Conservation (phyloP, 2,888 invertebrate species). For the Perizoma affinitatum region DNA sequence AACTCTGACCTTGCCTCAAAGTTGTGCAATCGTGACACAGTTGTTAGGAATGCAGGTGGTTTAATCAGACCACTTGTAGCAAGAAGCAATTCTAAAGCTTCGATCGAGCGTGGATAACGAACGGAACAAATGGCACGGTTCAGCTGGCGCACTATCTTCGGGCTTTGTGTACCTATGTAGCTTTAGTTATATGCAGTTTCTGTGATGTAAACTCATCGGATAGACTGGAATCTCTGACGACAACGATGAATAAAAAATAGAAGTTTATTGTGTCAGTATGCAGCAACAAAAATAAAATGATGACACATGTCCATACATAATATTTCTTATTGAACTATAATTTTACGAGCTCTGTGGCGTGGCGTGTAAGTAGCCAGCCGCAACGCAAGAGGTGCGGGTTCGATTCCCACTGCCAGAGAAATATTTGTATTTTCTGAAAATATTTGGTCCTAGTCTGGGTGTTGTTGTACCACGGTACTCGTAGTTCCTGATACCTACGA, state of each 20-base stretch:
- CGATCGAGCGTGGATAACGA: constrained; percentile 32
- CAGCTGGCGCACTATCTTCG: constrained; percentile 29
- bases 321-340: no score
- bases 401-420: no score
- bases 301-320: no score
- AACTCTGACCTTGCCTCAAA: constrained; percentile 5
- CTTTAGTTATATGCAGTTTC: constrained; percentile 19
- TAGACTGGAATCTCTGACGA: background rate
- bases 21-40: constrained; percentile 19
- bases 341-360: no score
- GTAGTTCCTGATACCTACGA: no score
- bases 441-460: no score
- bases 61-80: constrained; percentile 34
- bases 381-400: no score
- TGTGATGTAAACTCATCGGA: constrained; percentile 18
- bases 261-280: no score
- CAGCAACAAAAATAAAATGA: no score
- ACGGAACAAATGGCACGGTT: constrained; percentile 29
- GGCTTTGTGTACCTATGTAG: constrained; percentile 21
- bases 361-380: no score
- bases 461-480: no score
- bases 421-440: no score
- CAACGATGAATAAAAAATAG: background rate
- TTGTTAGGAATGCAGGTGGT: constrained; percentile 25
- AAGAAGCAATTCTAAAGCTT: constrained; percentile 31